Conservation (phyloP, 2,113 vertebrate species). For the Forbesichthys agassizii region DNA sequence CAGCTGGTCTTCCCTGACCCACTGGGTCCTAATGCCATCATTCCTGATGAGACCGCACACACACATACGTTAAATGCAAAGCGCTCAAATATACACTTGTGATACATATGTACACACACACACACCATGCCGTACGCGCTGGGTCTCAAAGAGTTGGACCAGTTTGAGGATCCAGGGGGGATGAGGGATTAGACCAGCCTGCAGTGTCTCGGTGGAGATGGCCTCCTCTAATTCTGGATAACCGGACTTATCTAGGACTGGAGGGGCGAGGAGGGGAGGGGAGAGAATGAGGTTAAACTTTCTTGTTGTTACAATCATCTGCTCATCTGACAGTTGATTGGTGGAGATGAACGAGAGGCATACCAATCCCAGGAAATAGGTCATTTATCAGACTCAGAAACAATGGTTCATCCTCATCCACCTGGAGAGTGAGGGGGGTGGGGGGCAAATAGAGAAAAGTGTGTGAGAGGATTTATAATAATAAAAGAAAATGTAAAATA, state of each 20-base stretch:
- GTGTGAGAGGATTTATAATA: neutral
- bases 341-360: neutral
- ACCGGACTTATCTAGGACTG: constrained; percentile 80
- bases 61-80: neutral
- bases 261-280: neutral
- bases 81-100: neutral
- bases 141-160: constrained; percentile 86
- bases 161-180: constrained; percentile 85
- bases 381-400: constrained; percentile 87
- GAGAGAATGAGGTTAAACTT: neutral
- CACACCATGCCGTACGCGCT: constrained; percentile 81
- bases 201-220: constrained; percentile 75
- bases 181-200: constrained; percentile 80
- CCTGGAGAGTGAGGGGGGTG: constrained; percentile 62
- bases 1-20: constrained; percentile 84
- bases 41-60: constrained; percentile 68
- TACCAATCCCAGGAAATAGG: constrained; percentile 81
- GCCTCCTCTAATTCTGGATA: constrained; percentile 82
- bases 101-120: constrained; percentile 5
- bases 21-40: constrained; percentile 84
- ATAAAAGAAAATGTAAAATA: too few relatives aligned
- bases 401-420: constrained; percentile 86
- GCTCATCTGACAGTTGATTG: neutral
- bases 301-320: neutral
- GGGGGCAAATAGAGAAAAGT: neutral